Conservation (phyloP, 2,888 invertebrate species). For the Oxyteleia sp. region DNA sequence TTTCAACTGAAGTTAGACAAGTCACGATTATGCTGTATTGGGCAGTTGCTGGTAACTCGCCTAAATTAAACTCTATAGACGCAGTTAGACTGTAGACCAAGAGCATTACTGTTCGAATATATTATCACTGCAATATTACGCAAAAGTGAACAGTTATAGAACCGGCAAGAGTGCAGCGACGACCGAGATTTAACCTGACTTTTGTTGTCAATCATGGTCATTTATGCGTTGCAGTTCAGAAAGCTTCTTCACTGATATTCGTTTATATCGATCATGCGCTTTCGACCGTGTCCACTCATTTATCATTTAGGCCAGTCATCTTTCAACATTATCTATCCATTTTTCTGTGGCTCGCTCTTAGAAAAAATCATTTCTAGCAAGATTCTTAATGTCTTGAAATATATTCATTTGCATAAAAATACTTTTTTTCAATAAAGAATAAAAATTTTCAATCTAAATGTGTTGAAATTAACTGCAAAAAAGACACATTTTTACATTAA, state of each 20-base stretch:
- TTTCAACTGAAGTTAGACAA: too few relatives aligned
- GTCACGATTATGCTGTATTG: not conserved
- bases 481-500: too few relatives aligned
- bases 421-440: too few relatives aligned
- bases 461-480: too few relatives aligned
- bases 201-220: not conserved
- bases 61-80: not conserved
- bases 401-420: too few relatives aligned
- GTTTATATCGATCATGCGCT: not conserved
- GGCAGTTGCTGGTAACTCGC: not conserved
- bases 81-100: not conserved
- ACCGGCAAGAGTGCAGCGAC: not conserved
- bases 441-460: too few relatives aligned
- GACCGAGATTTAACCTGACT: not conserved
- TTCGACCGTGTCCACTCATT: not conserved
- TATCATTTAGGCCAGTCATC: slow-evolving; percentile 7
- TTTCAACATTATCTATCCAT: not conserved
- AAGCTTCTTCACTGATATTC: not conserved
- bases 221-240: not conserved
- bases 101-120: not conserved
- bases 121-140: not conserved
- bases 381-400: too few relatives aligned
- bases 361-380: too few relatives aligned
- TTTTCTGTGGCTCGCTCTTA: not conserved
- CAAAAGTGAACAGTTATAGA: slow-evolving; percentile 3